phyloP scores from a whole-genome alignment of 2,888 invertebrate genomes.

The Dioctria linearis region DNA sequence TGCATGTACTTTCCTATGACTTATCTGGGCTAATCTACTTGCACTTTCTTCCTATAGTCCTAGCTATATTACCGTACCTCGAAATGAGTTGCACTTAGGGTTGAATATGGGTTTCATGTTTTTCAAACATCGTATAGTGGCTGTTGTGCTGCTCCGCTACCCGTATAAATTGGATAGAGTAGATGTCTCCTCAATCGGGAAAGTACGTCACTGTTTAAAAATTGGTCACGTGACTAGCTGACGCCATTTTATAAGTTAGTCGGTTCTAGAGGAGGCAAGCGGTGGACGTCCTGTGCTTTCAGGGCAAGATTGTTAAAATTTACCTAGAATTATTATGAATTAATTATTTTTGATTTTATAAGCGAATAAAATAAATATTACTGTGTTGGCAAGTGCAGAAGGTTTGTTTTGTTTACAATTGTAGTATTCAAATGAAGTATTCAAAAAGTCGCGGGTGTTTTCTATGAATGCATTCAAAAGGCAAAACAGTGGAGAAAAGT shows the following conservation, averaged over 20 bases:
- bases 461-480: slow-evolving; percentile 38
- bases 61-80: too few relatives aligned
- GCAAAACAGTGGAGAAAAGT: slow-evolving; percentile 40
- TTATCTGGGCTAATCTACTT: too few relatives aligned
- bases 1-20: too few relatives aligned
- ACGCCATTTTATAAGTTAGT: slow-evolving; percentile 73
- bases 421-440: slow-evolving; percentile 9
- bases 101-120: too few relatives aligned
- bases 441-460: slow-evolving; percentile 51
- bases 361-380: slow-evolving; percentile 13
- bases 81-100: too few relatives aligned
- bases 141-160: slow-evolving; percentile 4
- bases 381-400: background rate
- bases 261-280: slow-evolving; percentile 32
- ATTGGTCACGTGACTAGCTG: slow-evolving; percentile 74
- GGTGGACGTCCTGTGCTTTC: slow-evolving; percentile 66
- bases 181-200: slow-evolving; percentile 59
- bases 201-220: slow-evolving; percentile 70
- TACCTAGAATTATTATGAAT: background rate
- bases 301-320: slow-evolving; percentile 2
- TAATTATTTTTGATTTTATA: slow-evolving; percentile 7
- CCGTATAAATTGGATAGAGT: slow-evolving; percentile 39
- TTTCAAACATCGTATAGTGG: background rate
- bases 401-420: slow-evolving; percentile 45
- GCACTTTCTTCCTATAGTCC: too few relatives aligned